Evolutionary conservation across 2,797 vertebrate species (phyloP), one percentile per base, ranked within the genome.

Genomic region (Coccyzus lansbergi): DNA sequence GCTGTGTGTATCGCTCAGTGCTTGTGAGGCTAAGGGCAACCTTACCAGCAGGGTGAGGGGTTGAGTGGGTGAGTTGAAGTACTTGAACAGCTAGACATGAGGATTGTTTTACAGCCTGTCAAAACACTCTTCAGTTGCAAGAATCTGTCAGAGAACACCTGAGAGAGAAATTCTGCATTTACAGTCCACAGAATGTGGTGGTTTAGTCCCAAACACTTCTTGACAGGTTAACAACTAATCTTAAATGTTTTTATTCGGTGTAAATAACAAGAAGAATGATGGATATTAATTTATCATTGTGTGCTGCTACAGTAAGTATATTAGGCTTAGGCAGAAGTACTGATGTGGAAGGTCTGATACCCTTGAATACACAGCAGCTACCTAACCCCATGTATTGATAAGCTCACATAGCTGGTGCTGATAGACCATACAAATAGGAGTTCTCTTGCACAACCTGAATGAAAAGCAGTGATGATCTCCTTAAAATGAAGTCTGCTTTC

Each of bases 111-210:
- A 55, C 7, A 59, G 52, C 59, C 49, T 3, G 1, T 28, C n/a
- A 38, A 65, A n/a, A n/a, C 59, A 33, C 22, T 52, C 8, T 25
- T 88, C 55, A 42, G 8, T 8, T 36, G 52, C 33, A 12, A 80
- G 20, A 60, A 12, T 25, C 24, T 4, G 0, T 49, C 68, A 72
- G 59, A 64, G 40, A 67, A 18, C 33, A 56, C 34, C 31, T n/a
- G 49, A 40, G 44, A 76, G 31, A 56, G 59, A 77, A 82, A 84
- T 65, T 81, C 36, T 82, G 29, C 46, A 13, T 62, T 92, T 86
- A 33, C 0, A 0, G 42, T 64, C n/a, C 34, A 0, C 42, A 5
- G 18, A 75, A 70, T 21, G 60, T 12, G 28, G 12, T 44, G 31
- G 10, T 7, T 79, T 88, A 83, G 42, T 59, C n/a, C 24, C 21